Evolutionary conservation across 2,113 vertebrate genomes (phyloP).

Genomic region (Sorex fumeus): DNA sequence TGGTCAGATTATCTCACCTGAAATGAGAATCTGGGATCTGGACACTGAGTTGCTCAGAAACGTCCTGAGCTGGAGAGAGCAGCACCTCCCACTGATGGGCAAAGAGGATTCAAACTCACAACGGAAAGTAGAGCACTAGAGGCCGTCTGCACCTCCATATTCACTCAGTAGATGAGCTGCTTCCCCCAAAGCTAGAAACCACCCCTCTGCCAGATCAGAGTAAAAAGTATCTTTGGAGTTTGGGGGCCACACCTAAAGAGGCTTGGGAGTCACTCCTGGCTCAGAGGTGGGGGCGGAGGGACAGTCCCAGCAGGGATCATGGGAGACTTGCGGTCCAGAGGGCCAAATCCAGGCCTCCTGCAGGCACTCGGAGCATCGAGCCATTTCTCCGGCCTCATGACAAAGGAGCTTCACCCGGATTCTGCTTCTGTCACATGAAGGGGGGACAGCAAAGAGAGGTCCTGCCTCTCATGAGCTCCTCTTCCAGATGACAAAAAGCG

Average conservation of each 20-base stretch:
- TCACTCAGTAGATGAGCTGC: neutral
- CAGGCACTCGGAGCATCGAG: too few relatives aligned
- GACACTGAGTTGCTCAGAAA: neutral
- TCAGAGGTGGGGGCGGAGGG: too few relatives aligned
- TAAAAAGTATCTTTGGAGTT: too few relatives aligned
- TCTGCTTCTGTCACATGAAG: constrained; percentile 5
- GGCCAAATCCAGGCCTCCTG: too few relatives aligned
- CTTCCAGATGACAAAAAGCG: neutral
- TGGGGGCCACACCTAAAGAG: too few relatives aligned
- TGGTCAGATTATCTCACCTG: neutral
- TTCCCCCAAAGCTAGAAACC: neutral
- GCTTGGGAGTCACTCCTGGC: too few relatives aligned
- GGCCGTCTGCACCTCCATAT: neutral
- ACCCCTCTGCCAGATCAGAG: constrained; percentile 10
- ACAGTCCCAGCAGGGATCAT: too few relatives aligned
- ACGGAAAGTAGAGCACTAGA: neutral
- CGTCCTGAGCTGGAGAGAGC: neutral
- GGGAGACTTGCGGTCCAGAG: too few relatives aligned
- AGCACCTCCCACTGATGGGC: neutral
- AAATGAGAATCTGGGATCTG: neutral
- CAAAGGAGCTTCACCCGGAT: constrained; percentile 47
- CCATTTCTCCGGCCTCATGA: neutral
- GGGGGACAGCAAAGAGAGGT: constrained; percentile 44
- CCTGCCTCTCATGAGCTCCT: neutral
- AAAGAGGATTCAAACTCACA: neutral